phyloP scores from a whole-genome alignment of 1,140 invertebrate genomes.

The Nasonia giraulti region DNA sequence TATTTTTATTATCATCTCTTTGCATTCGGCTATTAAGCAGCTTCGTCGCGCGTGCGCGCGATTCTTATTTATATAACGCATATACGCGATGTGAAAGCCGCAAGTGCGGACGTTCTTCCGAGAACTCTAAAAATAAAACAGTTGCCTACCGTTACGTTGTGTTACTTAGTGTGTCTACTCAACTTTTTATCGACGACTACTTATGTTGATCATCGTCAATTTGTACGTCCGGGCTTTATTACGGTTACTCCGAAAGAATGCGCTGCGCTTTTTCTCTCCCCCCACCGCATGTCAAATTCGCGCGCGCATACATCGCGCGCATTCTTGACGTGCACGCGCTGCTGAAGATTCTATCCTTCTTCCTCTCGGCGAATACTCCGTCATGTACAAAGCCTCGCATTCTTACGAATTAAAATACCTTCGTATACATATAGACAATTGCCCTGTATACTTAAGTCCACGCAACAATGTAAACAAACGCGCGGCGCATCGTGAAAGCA shows the following conservation, averaged over 20 bases:
- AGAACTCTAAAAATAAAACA: not conserved
- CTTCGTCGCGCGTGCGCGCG: too few species aligned
- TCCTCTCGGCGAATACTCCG: too few species aligned
- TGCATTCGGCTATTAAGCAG: too few species aligned
- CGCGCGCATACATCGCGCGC: not conserved
- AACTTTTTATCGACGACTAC: not conserved
- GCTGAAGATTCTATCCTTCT: slow-evolving; percentile 13
- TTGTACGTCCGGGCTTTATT: not conserved
- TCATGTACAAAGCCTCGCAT: not conserved
- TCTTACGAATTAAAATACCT: slow-evolving; percentile 15
- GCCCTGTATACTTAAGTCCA: too few species aligned
- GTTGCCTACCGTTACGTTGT: not conserved
- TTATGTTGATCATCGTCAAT: not conserved
- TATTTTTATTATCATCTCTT: not conserved
- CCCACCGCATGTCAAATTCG: not conserved
- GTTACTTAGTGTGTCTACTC: too few species aligned
- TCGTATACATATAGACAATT: not conserved
- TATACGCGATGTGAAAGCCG: too few species aligned
- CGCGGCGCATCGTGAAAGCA: not conserved
- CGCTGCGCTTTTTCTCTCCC: not conserved
- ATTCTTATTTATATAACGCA: too few species aligned
- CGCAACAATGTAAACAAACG: not conserved
- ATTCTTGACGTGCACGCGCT: not conserved
- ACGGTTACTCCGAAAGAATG: not conserved
- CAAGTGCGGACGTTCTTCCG: too few species aligned